Base-by-base conservation (phyloP, 2,113 vertebrate species). In the Aldabrachelys gigantea region DNA sequence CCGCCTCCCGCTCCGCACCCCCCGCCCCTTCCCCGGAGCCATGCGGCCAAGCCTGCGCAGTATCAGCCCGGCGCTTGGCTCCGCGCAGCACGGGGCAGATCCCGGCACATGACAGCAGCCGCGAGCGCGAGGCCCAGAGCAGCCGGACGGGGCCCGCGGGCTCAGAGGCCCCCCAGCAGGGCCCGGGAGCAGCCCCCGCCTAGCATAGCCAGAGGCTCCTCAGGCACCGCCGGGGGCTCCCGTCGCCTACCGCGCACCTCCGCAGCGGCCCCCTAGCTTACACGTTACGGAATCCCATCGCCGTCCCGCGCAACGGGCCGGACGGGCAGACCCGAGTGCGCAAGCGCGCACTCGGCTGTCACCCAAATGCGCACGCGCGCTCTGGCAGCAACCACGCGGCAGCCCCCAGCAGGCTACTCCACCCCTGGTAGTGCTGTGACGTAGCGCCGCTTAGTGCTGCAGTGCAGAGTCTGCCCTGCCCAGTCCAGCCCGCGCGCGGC, bases 211-310 rank as follows among this genome's bases (percentile, higher is more conserved):
- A n/a, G 19, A 8, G 50, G 31, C 50, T n/a, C 78, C 49, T 50
- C 50, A 35, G 47, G 2, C 13, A 27, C 47, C 21, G 49, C 10
- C 19, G 21, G 21, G 53, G 53, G 8, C 53, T 22, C 53, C 44
- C 82, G 24, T 1, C 10, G 0, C 50, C 17, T 1, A 2, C 35
- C 41, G 2, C 31, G 5, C 5, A 1, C 56, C 10, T 6, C 21
- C 56, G n/a, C 41, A 21, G 7, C 17, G 22, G 8, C 21, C 11
- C 76, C 0, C 53, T 2, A 29, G 5, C 96, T 91, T 5, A 96
- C 95, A 49, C 50, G 50, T 14, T 4, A 9, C 38, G 65, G 57
- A 95, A 95, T 5, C 94, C 90, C 97, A 95, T 85, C 8, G 35
- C 90, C 84, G 27, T 0, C 29, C 9, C 2, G n/a, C 53, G 27